Conservation (phyloP, 2,888 invertebrate species). For the Tyria jacobaeae region DNA sequence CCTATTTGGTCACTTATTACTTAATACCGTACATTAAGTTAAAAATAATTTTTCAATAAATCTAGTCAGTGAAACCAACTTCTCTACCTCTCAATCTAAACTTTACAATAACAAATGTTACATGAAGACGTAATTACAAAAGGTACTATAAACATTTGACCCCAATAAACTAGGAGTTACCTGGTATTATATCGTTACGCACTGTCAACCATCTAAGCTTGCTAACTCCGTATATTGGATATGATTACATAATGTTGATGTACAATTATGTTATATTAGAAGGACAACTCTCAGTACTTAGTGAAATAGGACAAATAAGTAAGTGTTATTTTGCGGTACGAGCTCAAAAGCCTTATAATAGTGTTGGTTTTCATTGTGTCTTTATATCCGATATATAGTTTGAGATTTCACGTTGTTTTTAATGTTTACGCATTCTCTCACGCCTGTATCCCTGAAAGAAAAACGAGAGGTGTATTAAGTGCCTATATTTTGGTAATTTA, state of each 20-base stretch:
- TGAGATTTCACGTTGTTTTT: no score
- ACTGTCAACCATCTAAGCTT: slow-evolving; percentile 24
- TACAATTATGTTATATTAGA: slow-evolving; percentile 9
- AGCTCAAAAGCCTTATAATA: background rate
- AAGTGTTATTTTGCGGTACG: background rate
- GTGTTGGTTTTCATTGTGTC: background rate
- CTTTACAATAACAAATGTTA: background rate
- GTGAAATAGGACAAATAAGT: slow-evolving; percentile 26
- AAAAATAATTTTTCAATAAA: no score
- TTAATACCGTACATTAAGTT: no score
- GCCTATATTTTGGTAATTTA: no score
- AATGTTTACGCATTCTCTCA: no score
- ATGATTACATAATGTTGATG: slow-evolving; percentile 8
- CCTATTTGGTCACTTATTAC: no score
- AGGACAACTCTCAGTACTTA: slow-evolving; percentile 29
- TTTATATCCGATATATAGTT: background rate
- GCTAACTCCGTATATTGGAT: slow-evolving; percentile 4
- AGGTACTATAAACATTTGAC: slow-evolving; percentile 17
- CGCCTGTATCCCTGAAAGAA: no score
- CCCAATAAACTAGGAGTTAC: slow-evolving; percentile 19
- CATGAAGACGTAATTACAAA: no score
- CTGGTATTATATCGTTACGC: slow-evolving; percentile 38
- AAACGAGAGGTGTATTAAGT: no score
- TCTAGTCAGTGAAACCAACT: no score
- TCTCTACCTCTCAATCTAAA: background rate